Evolutionary conservation across 2,797 vertebrate species (phyloP), one percentile per base, ranked within the genome.

Genomic region (Hypotaenidia philippensis): DNA sequence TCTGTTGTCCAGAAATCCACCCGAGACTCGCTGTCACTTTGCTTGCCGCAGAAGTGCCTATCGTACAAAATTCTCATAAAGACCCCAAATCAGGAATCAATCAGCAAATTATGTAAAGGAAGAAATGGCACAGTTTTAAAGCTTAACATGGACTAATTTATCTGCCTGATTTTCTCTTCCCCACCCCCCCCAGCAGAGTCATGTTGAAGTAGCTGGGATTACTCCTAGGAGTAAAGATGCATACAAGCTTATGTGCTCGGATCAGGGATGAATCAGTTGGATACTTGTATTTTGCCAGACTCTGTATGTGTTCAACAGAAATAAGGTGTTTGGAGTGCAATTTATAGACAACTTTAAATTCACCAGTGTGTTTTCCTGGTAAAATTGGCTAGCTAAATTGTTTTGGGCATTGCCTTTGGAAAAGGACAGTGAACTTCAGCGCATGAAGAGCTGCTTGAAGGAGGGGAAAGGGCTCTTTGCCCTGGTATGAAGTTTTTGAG

Each of bases 1-100:
- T 94, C 80, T 63, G 52, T 72, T 94, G 94, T 97, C 94, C 77
- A 83, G 61, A 36, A 49, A 94, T 78, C 92, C 89, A 77, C 85
- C 70, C 21, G 38, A 87, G 90, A 61, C 87, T 80, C 45, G 4
- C 93, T 81, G 49, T 88, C 53, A 17, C 90, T 94, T 84, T 32
- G 89, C 90, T 72, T 53, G 83, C 74, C 1, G 12, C 85, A 56
- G 40, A 52, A 93, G 41, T 88, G 93, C 63, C 87, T 74, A 13
- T 36, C 1, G 1, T 34, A 78, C 79, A 65, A 68, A 92, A 91
- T 41, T 90, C 80, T 84, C 53, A 36, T 47, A 40, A 77, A 94
- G 61, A 44, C 32, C 59, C 29, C 76, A 68, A 57, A 95, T 63
- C 10, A 1, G 89, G 75, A 89, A 82, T 29, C 11, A 56, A 79